phyloP scores from a whole-genome alignment of 2,797 vertebrate species.

The Bothrops alternatus region DNA sequence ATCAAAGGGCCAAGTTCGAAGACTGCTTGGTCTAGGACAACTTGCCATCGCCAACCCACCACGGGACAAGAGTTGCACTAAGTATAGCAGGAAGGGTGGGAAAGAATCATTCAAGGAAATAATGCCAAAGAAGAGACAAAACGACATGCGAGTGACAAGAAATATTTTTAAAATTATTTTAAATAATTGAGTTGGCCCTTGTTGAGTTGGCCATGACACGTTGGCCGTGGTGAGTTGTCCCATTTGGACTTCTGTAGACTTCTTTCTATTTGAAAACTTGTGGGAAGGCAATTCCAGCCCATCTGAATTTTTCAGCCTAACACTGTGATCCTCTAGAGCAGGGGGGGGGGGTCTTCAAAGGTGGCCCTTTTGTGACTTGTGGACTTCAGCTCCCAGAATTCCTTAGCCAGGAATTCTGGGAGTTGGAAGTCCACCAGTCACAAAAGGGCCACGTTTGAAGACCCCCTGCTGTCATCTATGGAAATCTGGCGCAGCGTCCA shows the following conservation, averaged over 20 bases:
- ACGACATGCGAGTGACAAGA: background rate
- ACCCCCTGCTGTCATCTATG: no score
- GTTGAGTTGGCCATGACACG: background rate
- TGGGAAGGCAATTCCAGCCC: background rate
- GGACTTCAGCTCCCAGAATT: no score
- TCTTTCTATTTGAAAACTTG: background rate
- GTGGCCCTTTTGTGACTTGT: no score
- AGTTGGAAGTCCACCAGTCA: no score
- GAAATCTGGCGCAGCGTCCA: conserved; percentile 42
- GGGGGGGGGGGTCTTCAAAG: no score
- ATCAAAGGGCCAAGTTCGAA: no score
- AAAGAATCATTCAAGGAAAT: background rate
- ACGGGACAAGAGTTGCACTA: background rate
- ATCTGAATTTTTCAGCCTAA: conserved; percentile 48
- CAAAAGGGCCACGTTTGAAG: no score
- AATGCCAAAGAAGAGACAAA: background rate
- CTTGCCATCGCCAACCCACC: background rate
- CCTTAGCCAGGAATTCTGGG: no score
- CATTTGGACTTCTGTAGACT: background rate
- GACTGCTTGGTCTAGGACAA: no score
- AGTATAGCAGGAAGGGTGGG: background rate
- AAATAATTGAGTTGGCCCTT: no score
- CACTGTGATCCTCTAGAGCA: conserved; percentile 61
- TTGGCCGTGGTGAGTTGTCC: background rate
- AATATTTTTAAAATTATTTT: no score